Evolutionary conservation across 2,888 invertebrate genomes (phyloP), one percentile per base, ranked within the genome.

Genomic region (Oligia fasciuncula): DNA sequence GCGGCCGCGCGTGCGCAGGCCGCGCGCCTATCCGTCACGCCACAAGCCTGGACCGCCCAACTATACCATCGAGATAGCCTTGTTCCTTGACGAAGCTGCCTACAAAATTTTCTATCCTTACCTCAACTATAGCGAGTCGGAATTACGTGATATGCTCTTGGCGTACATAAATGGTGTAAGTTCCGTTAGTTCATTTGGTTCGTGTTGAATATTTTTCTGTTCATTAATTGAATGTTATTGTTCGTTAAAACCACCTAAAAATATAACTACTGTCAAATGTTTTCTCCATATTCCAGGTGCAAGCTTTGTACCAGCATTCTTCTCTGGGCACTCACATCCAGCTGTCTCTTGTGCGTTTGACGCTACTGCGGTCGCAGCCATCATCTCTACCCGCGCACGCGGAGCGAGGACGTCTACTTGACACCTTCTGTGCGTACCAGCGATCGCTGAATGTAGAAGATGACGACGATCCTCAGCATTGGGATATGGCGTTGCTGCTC

Each of bases 401-500:
- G 29, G 98, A 98, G 91, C 96, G 98, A 43, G 97, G 97, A 0
- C 95, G 96, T 51, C 93, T 98, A 9, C 95, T 98, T n/a, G 98
- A 98, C 92, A 97, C 98, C 1, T 98, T 98, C 93, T 98, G 98
- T 92, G 97, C 97, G 2, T 98, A 98, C 93, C 98, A 98, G 87
- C 96, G 97, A 62, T 95, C 95, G 17, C 95, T 97, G 23, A 98
- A 98, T 94, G 97, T 98, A 0, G 93, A 95, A n/a, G 97, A 97
- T 35, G 98, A 98, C 88, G 96, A 97, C 0, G 97, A 98, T 92
- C 98, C 98, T 0, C 97, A 97, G 75, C 98, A 98, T 92, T 98
- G 98, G 98, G 98, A 98, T 91, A 98, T 98, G 97, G 98, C 97
- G 0, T 94, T 98, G 9, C 97, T 98, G 80, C 96, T 98, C 65